phyloP scores from a whole-genome alignment of 2,113 vertebrate genomes.

The Entosphenus tridentatus region DNA sequence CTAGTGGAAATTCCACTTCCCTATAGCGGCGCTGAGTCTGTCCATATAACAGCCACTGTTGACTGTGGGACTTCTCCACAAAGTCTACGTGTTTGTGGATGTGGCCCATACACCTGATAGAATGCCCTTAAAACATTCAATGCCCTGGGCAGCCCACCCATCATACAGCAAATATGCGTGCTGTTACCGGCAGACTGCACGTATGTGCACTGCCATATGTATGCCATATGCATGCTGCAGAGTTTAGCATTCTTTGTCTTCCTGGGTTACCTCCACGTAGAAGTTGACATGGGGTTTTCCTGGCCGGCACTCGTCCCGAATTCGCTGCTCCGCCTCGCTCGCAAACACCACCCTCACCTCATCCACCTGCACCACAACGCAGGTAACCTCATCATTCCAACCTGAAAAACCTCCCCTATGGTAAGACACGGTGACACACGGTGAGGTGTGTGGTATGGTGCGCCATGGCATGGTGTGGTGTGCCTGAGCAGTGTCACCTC shows the following conservation, averaged over 20 bases:
- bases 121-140: conserved; percentile 9
- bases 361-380: conserved; percentile 33
- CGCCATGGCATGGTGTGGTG: not conserved
- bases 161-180: too few species aligned
- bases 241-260: too few species aligned
- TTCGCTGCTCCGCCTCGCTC: conserved; percentile 75
- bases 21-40: too few species aligned
- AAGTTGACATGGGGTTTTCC: conserved; percentile 66
- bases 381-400: not conserved
- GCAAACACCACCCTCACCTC: conserved; percentile 65
- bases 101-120: not conserved
- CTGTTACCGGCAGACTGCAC: too few species aligned
- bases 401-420: not conserved
- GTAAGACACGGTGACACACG: not conserved
- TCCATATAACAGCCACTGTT: too few species aligned
- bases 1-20: too few species aligned
- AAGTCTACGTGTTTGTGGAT: too few species aligned
- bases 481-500: conserved; percentile 30
- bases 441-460: not conserved
- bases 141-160: too few species aligned
- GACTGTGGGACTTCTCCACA: too few species aligned
- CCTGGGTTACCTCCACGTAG: conserved; percentile 52
- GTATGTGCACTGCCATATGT: too few species aligned
- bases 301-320: conserved; percentile 83
- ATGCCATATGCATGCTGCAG: not conserved